Conservation (phyloP, 1,140 invertebrate species). For the Leptinotarsa texana region DNA sequence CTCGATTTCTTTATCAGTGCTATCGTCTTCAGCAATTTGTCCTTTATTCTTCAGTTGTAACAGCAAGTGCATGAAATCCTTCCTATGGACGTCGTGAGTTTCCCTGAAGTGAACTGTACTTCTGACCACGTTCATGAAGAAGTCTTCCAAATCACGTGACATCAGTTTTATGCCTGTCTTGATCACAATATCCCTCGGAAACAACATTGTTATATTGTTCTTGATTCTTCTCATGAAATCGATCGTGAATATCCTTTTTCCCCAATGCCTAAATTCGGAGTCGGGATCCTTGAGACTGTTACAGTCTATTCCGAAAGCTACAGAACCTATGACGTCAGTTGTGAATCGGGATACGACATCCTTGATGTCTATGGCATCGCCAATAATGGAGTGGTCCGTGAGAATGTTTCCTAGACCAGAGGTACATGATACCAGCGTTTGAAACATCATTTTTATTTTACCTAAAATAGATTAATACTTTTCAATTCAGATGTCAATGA, state of each 20-base stretch:
- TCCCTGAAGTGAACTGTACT: constrained; percentile 51
- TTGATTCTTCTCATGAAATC: constrained; percentile 21
- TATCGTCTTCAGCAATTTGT: constrained; percentile 47
- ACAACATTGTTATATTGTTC: background rate
- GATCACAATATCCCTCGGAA: background rate
- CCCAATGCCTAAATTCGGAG: constrained; percentile 55
- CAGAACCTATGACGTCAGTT: constrained; percentile 33
- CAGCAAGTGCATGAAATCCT: constrained; percentile 62
- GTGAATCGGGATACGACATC: constrained; percentile 31
- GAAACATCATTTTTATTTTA: constrained; percentile 58
- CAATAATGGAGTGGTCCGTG: constrained; percentile 34
- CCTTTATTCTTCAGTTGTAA: constrained; percentile 60
- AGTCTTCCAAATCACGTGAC: constrained; percentile 40
- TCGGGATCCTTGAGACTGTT: constrained; percentile 45
- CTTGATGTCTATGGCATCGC: constrained; percentile 27
- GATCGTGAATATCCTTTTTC: constrained; percentile 34
- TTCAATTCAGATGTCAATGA: no score
- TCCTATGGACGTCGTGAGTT: constrained; percentile 57
- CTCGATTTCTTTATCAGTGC: constrained; percentile 29
- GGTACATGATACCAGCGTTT: constrained; percentile 33
- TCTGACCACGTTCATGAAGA: constrained; percentile 53
- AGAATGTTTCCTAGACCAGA: constrained; percentile 54
- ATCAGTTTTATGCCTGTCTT: constrained; percentile 4
- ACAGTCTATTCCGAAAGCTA: constrained; percentile 57
- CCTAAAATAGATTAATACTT: constrained; percentile 31